Evolutionary conservation across 2,797 vertebrate species (phyloP), one percentile per base, ranked within the genome.

Genomic region (Chiloscyllium punctatum): DNA sequence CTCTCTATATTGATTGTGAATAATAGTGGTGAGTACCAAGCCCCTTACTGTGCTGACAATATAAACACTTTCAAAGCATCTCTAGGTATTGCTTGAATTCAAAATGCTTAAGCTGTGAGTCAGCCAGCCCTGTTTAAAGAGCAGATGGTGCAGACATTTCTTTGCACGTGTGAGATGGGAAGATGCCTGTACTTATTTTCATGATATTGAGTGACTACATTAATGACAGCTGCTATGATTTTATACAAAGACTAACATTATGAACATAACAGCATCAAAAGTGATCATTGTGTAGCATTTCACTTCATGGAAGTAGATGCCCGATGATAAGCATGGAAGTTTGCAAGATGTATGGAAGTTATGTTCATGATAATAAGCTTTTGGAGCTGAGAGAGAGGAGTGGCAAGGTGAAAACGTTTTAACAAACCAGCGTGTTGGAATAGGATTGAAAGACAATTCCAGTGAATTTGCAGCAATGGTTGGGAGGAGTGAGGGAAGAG

Each of bases 1-100:
- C 0, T 71, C 30, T 74, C 25, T 74, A 25, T 51, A 72, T 95
- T 51, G 68, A 95, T 53, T 95, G 48, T 62, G 53, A 33, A 6
- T 74, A 74, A 74, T 33, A 77, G 42, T 33, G 71, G 27, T 51
- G 42, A 0, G 7, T 72, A 74, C 69, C 48, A 95, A 72, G 53
- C 69, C 94, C 30, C 71, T 74, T 8, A 51, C 48, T 72, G 48
- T 27, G 30, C 71, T 33, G 94, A 15, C 71, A 74, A 27, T 94
- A 27, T 74, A 74, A 94, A 94, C 48, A 94, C 94, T 94, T 74
- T 74, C 27, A 48, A 74, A 72, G 30, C 94, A 95, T 53, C 27
- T 33, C 25, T n/a, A 21, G 37, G 42, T 48, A n/a, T 42, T 53
- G 71, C 74, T 94, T 94, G 37, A 77, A 77, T 95, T 77, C 25